phyloP scores from a whole-genome alignment of 2,113 vertebrate species.

The Pongo abelii region DNA sequence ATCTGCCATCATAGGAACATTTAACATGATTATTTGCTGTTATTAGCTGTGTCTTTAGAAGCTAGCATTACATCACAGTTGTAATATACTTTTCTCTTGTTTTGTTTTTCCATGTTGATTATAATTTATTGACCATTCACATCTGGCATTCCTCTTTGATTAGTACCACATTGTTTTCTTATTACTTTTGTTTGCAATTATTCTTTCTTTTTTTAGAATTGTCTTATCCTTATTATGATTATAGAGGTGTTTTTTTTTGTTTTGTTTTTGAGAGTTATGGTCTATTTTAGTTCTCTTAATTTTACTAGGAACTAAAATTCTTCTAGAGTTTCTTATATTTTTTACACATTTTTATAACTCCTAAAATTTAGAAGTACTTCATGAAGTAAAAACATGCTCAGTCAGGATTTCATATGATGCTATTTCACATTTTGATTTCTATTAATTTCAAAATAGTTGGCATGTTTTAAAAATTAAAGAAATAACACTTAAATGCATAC shows the following conservation, averaged over 20 bases:
- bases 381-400: neutral
- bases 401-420: neutral
- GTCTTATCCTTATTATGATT: neutral
- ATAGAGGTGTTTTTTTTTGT: neutral
- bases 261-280: neutral
- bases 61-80: neutral
- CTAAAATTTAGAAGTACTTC: neutral
- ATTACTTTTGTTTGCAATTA: neutral
- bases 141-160: neutral
- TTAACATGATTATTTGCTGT: neutral
- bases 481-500: neutral
- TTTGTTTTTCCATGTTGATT: neutral
- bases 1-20: neutral
- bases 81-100: neutral
- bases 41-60: neutral
- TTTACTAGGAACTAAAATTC: constrained; percentile 2
- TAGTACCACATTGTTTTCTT: neutral
- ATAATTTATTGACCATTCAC: neutral
- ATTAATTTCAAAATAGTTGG: neutral
- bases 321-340: neutral
- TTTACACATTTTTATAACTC: neutral
- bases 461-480: neutral
- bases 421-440: neutral
- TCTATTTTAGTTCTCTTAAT: neutral
- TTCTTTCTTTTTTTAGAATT: constrained; percentile 1